Evolutionary conservation across 2,797 vertebrate genomes (phyloP), one percentile per base, ranked within the genome.

Genomic region (Petrocephalus schoutedeni): DNA sequence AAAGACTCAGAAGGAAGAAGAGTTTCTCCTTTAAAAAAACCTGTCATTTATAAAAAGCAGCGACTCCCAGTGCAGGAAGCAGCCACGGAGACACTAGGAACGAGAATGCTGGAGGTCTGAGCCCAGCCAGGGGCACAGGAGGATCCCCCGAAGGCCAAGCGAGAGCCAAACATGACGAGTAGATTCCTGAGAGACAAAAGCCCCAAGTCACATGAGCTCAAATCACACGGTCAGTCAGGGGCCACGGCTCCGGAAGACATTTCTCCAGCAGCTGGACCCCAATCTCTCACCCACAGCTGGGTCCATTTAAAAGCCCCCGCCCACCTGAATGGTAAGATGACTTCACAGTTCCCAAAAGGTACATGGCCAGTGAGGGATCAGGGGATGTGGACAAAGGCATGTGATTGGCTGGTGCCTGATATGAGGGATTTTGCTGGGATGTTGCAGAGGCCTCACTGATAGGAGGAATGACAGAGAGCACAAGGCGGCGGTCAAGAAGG

Each of bases 1-100:
- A 90, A 87, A 74, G 0, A 91, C 91, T 91, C 91, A 89, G 91
- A 92, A 53, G 57, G 53, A 87, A 80, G 86, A 32, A 84, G 59
- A 64, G 36, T 49, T 82, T 82, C 36, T 82, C 21, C 36, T 82
- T 82, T 51, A 74, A 32, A 82, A 53, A 64, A 51, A 84, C 12
- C 56, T 2, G 45, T 58, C 67, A 59, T 82, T 82, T 88, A 91
- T 36, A 84, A 90, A 87, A 45, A 87, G 3, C 57, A 49, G 90
- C 21, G 86, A 90, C 89, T 91, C 56, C 56, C 54, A 87, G 87
- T 90, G 87, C 90, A 90, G 90, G 89, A 90, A 83, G 90, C 87
- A 87, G 89, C 86, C 64, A 32, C 87, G 85, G 88, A 32, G 71
- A 23, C 8, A 51, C 8, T 57, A 49, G 61, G 59, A 32, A 36